Evolutionary conservation across 1,140 invertebrate genomes (phyloP).

Genomic region (Tetragonula clypearis): DNA sequence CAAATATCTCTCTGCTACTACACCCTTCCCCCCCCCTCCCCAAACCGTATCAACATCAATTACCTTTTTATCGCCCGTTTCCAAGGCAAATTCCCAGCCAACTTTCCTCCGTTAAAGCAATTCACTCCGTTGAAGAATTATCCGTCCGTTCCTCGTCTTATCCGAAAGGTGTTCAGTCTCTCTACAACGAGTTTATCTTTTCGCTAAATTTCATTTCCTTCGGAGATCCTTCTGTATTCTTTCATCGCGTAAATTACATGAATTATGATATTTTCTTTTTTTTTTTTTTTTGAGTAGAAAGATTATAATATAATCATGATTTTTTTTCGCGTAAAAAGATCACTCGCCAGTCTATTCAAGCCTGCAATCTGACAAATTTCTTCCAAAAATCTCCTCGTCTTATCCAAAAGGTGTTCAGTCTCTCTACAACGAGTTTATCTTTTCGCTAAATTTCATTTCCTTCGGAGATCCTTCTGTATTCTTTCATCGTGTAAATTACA

Average conservation of each 20-base stretch:
- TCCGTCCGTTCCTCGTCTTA: background rate
- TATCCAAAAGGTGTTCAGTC: too few relatives aligned
- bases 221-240: background rate
- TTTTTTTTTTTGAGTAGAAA: background rate
- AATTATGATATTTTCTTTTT: background rate
- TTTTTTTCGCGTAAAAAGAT: too few relatives aligned
- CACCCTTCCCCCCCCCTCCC: too few relatives aligned
- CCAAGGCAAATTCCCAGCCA: background rate
- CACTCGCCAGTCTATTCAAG: too few relatives aligned
- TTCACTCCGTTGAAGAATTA: background rate
- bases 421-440: background rate
- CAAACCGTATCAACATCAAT: background rate
- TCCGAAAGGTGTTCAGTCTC: too few relatives aligned
- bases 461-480: background rate
- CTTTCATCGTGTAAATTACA: background rate
- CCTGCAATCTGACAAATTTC: too few relatives aligned
- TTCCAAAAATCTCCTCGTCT: too few relatives aligned
- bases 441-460: background rate
- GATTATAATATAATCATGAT: background rate
- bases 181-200: background rate
- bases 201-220: background rate
- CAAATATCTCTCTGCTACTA: background rate
- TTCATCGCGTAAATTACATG: background rate
- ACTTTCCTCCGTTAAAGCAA: background rate
- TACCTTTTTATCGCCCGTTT: background rate